Base-by-base conservation (phyloP, 2,888 invertebrate species). In the Cacoxenus indagator region DNA sequence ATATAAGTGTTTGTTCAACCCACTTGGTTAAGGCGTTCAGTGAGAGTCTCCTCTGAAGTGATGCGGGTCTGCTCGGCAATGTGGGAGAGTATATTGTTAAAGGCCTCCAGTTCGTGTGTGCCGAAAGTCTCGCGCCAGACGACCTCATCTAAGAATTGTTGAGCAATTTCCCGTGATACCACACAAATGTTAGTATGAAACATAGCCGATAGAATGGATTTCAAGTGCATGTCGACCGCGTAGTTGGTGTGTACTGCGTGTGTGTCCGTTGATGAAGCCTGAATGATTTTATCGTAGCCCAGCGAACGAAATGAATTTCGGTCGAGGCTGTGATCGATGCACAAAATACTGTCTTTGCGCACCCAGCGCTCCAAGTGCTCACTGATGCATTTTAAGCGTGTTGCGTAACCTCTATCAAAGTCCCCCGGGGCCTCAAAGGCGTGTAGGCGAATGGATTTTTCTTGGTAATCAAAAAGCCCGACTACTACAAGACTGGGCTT, bases 111-210 rank as follows among this genome's bases (percentile, higher is more conserved):
- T 0, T 96, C 92, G 0, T 94, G 92, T 4, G 92, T 90, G 0
- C 96, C 96, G 84, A 92, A 96, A 83, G 93, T 92, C 86, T 96
- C 96, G 68, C 96, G 90, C 96, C 96, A 96, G 11, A 95, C 93
- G 19, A 96, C 88, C 84, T 96, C 96, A 85, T 96, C 96, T 73
- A 96, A 88, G 87, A 96, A 96, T 86, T 96, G 95, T 86, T 96
- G 96, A 79, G 96, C 95, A 85, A 96, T 94, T 87, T 94, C 94
- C 59, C 95, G 90, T 1, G 94, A 95, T 0, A 96, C 88, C 73
- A 95, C 86, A n/a, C n/a, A n/a, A 9, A 95, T 76, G 95, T 96
- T 89, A 96, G 94, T 89, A 96, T 96, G 95, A 96, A 96, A 80
- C 95, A 91, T 0, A 96, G 96, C n/a, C n/a, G n/a, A n/a, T 2